Evolutionary conservation across 2,888 invertebrate genomes (phyloP).

Genomic region (Lasioglossum leucozonium): DNA sequence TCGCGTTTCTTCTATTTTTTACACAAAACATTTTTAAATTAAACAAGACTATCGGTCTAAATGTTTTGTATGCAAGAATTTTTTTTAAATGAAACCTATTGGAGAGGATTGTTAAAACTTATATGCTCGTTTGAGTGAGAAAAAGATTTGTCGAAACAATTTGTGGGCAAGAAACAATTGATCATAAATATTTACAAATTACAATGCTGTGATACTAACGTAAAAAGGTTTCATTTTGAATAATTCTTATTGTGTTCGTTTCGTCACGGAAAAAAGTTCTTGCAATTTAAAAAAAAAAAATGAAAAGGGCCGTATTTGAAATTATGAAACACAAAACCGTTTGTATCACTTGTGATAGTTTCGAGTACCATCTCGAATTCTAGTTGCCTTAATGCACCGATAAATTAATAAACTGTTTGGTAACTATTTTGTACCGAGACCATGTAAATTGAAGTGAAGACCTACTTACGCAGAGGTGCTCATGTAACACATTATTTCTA

Average conservation of each 20-base stretch:
- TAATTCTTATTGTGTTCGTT: constrained; percentile 39
- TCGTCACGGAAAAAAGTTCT: background rate
- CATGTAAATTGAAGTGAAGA: constrained; percentile 68
- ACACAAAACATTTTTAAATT: constrained; percentile 22
- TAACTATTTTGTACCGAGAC: constrained; percentile 75
- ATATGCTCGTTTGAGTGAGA: background rate
- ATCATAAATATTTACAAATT: constrained; percentile 25
- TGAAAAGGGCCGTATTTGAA: constrained; percentile 36
- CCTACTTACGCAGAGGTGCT: constrained; percentile 68
- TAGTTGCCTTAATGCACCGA: constrained; percentile 80
- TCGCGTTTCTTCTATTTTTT: constrained; percentile 12
- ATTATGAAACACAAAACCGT: constrained; percentile 52
- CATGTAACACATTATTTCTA: constrained; percentile 63
- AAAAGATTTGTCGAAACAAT: constrained; percentile 6
- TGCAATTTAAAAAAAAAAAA: background rate
- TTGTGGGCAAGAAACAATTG: background rate
- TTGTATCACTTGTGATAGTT: constrained; percentile 75
- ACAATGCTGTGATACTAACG: constrained; percentile 47
- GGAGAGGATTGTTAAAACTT: background rate
- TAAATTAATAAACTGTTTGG: constrained; percentile 75
- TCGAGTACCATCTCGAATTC: constrained; percentile 74
- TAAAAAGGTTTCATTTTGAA: constrained; percentile 54
- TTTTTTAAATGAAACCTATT: constrained; percentile 57
- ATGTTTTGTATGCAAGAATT: constrained; percentile 37
- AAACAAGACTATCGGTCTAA: constrained; percentile 10